Evolutionary conservation across 2,888 invertebrate species (phyloP).

Genomic region (Fissipunctia ypsillon): DNA sequence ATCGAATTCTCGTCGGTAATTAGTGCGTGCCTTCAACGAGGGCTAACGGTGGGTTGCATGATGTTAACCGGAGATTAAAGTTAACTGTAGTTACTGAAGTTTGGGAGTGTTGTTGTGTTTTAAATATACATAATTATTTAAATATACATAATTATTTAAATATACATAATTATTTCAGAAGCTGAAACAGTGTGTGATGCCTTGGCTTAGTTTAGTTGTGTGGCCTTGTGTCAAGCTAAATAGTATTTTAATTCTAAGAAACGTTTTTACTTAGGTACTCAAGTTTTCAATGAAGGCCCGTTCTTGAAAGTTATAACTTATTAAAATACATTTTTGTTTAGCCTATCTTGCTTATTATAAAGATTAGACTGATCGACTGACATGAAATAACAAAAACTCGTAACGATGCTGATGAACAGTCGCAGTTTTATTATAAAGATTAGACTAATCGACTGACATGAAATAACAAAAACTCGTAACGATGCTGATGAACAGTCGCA

Average conservation of each 20-base stretch:
- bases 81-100: conserved; percentile 16
- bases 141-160: no score
- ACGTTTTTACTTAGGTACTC: not conserved
- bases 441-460: not conserved
- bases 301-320: not conserved
- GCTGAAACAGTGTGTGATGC: no score
- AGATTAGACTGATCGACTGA: not conserved
- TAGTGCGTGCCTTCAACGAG: conserved; percentile 87
- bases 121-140: no score
- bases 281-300: not conserved
- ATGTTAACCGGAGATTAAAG: conserved; percentile 52
- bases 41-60: conserved; percentile 65
- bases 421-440: not conserved
- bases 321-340: not conserved
- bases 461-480: not conserved
- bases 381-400: not conserved
- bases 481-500: not conserved
- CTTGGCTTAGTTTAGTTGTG: not conserved
- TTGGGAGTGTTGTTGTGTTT: not conserved
- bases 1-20: conserved; percentile 90
- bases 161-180: no score
- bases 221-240: not conserved
- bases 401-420: not conserved
- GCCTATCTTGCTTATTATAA: not conserved
- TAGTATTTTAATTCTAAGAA: not conserved